Evolutionary conservation across 2,888 invertebrate species (phyloP).

Genomic region (Notodonta dromedarius): DNA sequence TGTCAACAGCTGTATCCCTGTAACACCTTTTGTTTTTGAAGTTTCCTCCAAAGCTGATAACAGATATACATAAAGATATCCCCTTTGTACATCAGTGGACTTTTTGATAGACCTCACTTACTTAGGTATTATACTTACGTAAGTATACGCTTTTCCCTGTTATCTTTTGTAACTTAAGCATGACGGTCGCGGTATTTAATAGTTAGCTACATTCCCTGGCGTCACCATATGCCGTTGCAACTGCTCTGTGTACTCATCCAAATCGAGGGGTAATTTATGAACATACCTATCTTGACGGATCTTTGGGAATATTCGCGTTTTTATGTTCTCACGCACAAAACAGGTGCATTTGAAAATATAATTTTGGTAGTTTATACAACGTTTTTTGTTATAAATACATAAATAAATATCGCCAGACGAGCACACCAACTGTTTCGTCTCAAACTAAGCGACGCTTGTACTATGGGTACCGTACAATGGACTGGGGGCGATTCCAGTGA

Average conservation of each 20-base stretch:
- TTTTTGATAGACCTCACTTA: too few species aligned
- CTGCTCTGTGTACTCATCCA: slow-evolving; percentile 34
- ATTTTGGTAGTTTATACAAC: not conserved
- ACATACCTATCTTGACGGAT: slow-evolving; percentile 15
- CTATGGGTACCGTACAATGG: too few species aligned
- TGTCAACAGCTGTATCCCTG: too few species aligned
- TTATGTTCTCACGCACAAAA: slow-evolving; percentile 30
- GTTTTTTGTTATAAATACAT: not conserved
- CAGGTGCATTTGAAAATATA: not conserved
- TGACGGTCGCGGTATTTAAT: not conserved
- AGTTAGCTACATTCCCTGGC: not conserved
- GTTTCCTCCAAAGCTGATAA: too few species aligned
- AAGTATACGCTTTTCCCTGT: not conserved
- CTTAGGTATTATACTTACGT: not conserved
- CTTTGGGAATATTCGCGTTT: slow-evolving; percentile 31
- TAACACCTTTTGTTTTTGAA: too few species aligned
- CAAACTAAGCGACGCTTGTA: too few species aligned
- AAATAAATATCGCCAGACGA: too few species aligned
- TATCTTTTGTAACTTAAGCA: not conserved
- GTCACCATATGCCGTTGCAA: slow-evolving; percentile 36
- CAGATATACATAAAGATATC: too few species aligned
- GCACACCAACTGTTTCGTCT: too few species aligned
- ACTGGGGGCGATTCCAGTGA: too few species aligned
- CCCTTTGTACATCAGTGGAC: too few species aligned
- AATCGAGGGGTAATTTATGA: slow-evolving; percentile 27